Base-by-base conservation (phyloP, 2,797 vertebrate genomes). In the Peromyscus aztecus region DNA sequence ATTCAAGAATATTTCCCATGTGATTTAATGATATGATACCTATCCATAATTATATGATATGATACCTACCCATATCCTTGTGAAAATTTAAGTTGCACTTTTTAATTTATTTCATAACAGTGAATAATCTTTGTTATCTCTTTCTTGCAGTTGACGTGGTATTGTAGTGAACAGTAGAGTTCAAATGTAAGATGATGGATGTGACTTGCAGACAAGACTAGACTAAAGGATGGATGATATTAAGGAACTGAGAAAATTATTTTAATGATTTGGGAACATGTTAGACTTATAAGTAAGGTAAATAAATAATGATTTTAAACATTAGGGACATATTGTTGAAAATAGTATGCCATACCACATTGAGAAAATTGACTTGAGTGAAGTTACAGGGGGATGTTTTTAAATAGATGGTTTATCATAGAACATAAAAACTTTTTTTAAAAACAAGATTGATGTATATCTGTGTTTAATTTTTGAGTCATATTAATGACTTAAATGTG, bases 71-170 rank as follows among this genome's bases (percentile, higher is more conserved):
- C 46, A 46, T 10, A 10, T 46, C 10, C 46, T 46, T 46, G 46
- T 46, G 46, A 21, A 92, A 77, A 27, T 78, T 4, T 16, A 63
- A 23, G 27, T 94, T 88, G 71, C 46, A 31, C 81, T 65, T 73
- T 67, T 73, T 10, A 85, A 5, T 96, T 92, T 84, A 82, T 85
- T 87, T 96, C 67, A 21, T 69, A 69, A 67, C 7, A 77, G 8
- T 71, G 61, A 61, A 67, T 55, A 75, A 80, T 21, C 55, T 31
- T 16, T 85, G 5, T 14, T 17, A 46, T 49, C 4, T 46, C 34
- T 52, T 89, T 49, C 34, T 73, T 55, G 16, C 13, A 24, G 89
- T 0, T 75, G 11, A 11, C 23, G 1, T 63, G 24, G 24, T 29
- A 12, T 6, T 37, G 4, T 37, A 80, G 40, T 37, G 69, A 80